Conservation (phyloP, 2,888 invertebrate genomes). For the Agelastica alni region DNA sequence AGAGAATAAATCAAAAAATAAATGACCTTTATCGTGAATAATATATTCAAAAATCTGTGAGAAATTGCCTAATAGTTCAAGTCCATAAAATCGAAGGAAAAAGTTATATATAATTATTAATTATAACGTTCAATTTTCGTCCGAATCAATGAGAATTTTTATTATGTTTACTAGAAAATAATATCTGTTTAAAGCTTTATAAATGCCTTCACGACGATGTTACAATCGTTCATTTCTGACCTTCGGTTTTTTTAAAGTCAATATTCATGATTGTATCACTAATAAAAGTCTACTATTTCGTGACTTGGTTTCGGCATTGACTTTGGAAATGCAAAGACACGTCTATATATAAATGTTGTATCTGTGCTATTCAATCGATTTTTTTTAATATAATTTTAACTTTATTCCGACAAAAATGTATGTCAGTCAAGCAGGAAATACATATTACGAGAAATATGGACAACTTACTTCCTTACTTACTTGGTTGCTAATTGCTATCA, state of each 20-base stretch:
- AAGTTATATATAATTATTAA: too few species aligned
- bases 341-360: conserved; percentile 26
- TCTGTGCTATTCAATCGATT: conserved; percentile 8
- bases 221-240: conserved; percentile 9
- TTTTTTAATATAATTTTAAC: conserved; percentile 10
- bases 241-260: conserved; percentile 15
- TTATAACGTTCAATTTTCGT: neutral
- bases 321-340: conserved; percentile 22
- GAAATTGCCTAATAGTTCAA: too few species aligned
- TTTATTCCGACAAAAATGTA: neutral
- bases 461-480: too few species aligned
- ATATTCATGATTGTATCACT: conserved; percentile 15
- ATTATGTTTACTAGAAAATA: neutral
- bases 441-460: too few species aligned
- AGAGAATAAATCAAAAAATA: too few species aligned
- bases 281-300: conserved; percentile 22
- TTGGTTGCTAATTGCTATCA: too few species aligned
- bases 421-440: too few species aligned
- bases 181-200: conserved; percentile 1
- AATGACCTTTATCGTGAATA: too few species aligned
- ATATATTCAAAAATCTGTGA: too few species aligned
- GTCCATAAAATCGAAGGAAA: too few species aligned
- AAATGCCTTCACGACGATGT: conserved; percentile 4
- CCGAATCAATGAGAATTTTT: neutral
- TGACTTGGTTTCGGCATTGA: conserved; percentile 26